Base-by-base conservation (phyloP, 2,888 invertebrate genomes). In the Acleris literana region DNA sequence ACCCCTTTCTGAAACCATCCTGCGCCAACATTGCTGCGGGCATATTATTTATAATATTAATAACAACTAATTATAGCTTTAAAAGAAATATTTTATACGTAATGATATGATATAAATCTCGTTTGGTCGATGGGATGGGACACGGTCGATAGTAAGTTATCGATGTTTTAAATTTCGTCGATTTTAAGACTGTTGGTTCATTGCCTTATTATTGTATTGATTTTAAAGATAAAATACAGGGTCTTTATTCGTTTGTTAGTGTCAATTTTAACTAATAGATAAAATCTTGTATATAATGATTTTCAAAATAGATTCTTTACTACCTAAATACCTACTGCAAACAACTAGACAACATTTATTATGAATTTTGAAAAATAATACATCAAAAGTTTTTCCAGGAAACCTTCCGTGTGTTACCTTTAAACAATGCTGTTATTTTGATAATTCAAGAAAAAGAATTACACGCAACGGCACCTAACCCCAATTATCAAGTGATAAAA, bases 101-200 rank as follows among this genome's bases (percentile, higher is more conserved):
- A 92, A 92, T 92, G 92, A 92, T 88, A 84, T 78, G 89, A 90
- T 91, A 92, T 92, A 90, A 92, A 92, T 92, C 92, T 90, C 81
- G 80, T 81, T 81, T 80, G 77, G 74, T 70, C 69, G 53, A 43
- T 89, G 88, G 70, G 88, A 63, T 80, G 89, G 72, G 81, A 63
- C 46, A 53, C 6, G 16, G 69, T 76, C 74, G 78, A 74, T 75
- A 66, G 68, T 64, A 70, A 68, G 59, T 53, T 66, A 61, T 60
- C 61, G 63, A 71, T 77, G 39, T 4, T 39, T 13, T 13, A 72
- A 76, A 77, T 77, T 78, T 74, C 58, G 69, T 75, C 74, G 72
- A 74, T 75, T 57, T 58, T 53, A 54, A 16, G 6, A n/a, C 17
- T 71, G 44, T 71, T 65, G 70, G 69, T 18, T 49, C 49, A 0